Evolutionary conservation across 1,140 invertebrate species (phyloP).

Genomic region (Pseudomyrmex sp.): DNA sequence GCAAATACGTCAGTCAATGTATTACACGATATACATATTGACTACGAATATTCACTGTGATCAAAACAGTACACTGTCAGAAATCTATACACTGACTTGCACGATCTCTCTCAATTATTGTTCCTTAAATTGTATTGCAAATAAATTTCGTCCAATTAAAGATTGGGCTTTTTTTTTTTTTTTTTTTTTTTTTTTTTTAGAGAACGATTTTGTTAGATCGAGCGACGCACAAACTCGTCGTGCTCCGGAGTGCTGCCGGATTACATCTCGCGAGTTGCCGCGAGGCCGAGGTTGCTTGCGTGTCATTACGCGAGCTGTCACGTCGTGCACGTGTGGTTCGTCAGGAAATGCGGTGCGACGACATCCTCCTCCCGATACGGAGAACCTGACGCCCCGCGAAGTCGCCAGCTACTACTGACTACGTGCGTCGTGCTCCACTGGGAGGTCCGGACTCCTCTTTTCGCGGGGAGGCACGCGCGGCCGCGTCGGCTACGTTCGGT

Average conservation of each 20-base stretch:
- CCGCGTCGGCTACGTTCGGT: constrained; percentile 69
- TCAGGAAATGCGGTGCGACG: constrained; percentile 60
- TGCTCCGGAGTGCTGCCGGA: constrained; percentile 63
- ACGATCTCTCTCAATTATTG: too few relatives aligned
- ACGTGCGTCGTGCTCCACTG: constrained; percentile 50
- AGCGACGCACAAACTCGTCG: neutral
- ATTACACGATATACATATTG: neutral
- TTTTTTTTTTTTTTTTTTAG: too few relatives aligned
- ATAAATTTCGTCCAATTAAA: neutral
- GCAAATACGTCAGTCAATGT: too few relatives aligned
- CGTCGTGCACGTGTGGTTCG: constrained; percentile 81
- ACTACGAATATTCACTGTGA: neutral
- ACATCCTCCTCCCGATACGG: constrained; percentile 64
- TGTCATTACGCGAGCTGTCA: constrained; percentile 73
- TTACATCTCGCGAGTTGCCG: constrained; percentile 77
- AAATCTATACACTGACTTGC: neutral
- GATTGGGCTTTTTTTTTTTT: too few relatives aligned
- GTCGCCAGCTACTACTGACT: constrained; percentile 83
- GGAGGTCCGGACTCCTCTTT: constrained; percentile 22
- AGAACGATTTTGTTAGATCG: neutral
- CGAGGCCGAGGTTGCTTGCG: constrained; percentile 32
- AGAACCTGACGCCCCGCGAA: constrained; percentile 81
- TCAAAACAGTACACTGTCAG: neutral
- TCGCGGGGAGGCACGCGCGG: constrained; percentile 68
- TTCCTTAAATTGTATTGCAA: too few relatives aligned